Evolutionary conservation across 2,797 vertebrate species (phyloP).

Genomic region (Enteromius viviparus): DNA sequence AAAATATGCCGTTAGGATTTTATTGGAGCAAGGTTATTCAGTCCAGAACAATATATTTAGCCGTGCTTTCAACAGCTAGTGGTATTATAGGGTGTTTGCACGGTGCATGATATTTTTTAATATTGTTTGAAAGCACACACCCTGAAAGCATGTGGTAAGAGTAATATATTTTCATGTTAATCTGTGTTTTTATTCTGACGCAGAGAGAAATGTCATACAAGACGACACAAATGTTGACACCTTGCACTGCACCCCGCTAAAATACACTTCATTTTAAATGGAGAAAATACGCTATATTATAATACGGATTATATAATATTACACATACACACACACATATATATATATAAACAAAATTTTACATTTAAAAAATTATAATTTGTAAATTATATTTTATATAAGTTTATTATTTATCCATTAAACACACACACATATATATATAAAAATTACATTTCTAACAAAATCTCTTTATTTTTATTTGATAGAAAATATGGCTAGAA

Average conservation of each 20-base stretch:
- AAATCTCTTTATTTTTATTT: neutral
- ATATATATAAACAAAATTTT: neutral
- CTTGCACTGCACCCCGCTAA: neutral
- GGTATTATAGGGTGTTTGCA: neutral
- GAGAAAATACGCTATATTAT: neutral
- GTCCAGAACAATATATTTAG: slow-evolving; percentile 31
- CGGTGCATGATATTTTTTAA: neutral
- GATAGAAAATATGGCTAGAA: neutral
- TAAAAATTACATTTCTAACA: neutral
- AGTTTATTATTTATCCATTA: neutral
- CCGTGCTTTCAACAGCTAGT: neutral
- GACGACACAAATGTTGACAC: neutral
- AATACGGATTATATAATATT: neutral
- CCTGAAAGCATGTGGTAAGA: neutral
- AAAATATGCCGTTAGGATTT: slow-evolving; percentile 12
- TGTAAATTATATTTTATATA: neutral
- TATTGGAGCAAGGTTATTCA: neutral
- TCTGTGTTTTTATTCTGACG: neutral
- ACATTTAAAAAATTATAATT: neutral
- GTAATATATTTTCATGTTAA: neutral
- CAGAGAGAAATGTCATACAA: neutral
- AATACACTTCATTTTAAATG: neutral
- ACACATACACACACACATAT: neutral
- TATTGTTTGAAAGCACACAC: slow-evolving; percentile 5
- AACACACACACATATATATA: neutral